These are phyloP conservation scores for Heliconius cydno DNA, from an alignment of 2,888 invertebrate genomes.

Conservation along the genomic window DNA sequence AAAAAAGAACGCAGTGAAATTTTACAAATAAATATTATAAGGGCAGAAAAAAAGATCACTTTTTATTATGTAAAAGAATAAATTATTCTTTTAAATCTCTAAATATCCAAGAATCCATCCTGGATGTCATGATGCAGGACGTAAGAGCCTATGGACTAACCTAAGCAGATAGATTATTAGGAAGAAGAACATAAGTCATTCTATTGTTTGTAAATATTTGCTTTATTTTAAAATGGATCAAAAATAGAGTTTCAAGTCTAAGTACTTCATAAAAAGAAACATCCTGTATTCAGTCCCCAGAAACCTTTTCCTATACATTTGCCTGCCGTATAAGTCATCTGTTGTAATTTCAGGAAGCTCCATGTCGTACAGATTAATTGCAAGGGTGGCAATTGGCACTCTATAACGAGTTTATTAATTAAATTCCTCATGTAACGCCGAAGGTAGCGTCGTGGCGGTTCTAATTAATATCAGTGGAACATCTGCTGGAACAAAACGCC, in stretches of 20 bases:
- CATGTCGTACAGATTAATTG: conserved; percentile 21
- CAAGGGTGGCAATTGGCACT: conserved; percentile 24
- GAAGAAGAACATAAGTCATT: background rate
- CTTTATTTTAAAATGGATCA: background rate
- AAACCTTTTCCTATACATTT: background rate
- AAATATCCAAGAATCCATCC: no score
- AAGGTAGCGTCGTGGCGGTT: background rate
- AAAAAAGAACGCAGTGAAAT: background rate
- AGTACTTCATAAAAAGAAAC: background rate
- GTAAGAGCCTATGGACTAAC: no score
- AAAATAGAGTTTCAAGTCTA: background rate
- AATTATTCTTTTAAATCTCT: no score
- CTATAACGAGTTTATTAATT: conserved; percentile 34
- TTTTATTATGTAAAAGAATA: no score
- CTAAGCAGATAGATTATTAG: no score
- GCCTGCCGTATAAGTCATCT: background rate
- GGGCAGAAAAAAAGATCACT: no score
- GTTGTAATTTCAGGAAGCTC: conserved; percentile 5
- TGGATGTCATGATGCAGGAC: no score
- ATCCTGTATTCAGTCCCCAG: background rate
- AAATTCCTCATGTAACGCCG: conserved; percentile 18
- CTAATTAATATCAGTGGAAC: conserved; percentile 15
- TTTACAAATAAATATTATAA: no score
- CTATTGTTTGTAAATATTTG: background rate
- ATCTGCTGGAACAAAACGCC: conserved; percentile 15